phyloP scores from a whole-genome alignment of 2,888 invertebrate genomes.

The Eupithecia exiguata region DNA sequence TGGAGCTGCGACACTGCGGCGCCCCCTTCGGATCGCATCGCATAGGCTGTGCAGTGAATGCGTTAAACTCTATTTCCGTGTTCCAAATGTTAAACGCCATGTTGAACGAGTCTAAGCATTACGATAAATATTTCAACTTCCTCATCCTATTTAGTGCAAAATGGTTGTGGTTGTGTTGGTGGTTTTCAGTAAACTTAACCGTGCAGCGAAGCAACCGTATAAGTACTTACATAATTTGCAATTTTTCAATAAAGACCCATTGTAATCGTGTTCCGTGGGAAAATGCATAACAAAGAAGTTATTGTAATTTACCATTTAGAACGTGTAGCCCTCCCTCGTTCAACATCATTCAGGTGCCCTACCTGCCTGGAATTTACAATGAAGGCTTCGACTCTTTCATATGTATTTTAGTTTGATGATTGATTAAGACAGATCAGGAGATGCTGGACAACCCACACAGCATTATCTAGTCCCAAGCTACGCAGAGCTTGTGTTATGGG shows the following conservation, averaged over 20 bases:
- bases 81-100: no score
- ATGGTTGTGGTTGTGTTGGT: background rate
- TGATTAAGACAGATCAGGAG: background rate
- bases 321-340: conserved; percentile 1
- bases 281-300: conserved; percentile 25
- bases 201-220: background rate
- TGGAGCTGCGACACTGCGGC: no score
- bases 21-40: no score
- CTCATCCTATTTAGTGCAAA: background rate
- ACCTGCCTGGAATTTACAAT: background rate
- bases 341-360: conserved; percentile 6
- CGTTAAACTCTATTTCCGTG: background rate
- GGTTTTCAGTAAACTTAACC: background rate
- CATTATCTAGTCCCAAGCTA: no score
- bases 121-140: background rate
- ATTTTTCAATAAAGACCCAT: conserved; percentile 22
- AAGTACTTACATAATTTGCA: conserved; percentile 4
- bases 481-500: no score
- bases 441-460: no score
- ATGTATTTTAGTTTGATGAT: conserved; percentile 2
- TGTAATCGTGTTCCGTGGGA: conserved; percentile 25
- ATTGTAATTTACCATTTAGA: conserved; percentile 34
- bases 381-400: background rate
- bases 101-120: background rate
- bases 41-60: no score